These are phyloP conservation scores for Acanthosepion lycidas DNA, from an alignment of 2,888 invertebrate species.

Conservation along the genomic window DNA sequence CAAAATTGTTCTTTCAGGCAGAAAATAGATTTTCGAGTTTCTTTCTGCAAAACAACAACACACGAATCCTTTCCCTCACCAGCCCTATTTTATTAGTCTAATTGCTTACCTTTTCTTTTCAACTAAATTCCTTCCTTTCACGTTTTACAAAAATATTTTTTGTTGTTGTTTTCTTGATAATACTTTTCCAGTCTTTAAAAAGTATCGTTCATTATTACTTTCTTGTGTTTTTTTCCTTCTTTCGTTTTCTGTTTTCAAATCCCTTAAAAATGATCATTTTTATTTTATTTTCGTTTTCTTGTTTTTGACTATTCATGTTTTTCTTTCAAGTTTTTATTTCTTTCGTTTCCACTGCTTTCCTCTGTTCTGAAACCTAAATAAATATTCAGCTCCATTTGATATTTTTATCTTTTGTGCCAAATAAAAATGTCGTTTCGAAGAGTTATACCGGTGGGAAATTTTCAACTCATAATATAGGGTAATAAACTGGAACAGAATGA, in stretches of 20 bases:
- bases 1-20: background rate
- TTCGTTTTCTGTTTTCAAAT: no score
- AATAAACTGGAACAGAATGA: no score
- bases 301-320: background rate
- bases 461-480: no score
- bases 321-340: no score
- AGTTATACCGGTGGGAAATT: no score
- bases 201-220: background rate
- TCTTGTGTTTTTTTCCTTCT: background rate
- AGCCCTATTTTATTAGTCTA: background rate
- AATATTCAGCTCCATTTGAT: no score
- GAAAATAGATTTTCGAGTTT: background rate
- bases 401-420: no score
- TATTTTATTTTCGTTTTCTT: background rate
- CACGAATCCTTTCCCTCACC: background rate
- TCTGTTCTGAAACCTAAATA: no score
- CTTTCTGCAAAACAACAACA: background rate
- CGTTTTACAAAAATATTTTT: background rate
- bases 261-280: no score
- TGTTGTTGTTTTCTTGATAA: background rate
- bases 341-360: no score
- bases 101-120: background rate
- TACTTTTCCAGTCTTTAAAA: background rate
- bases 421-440: no score
- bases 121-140: background rate